Conservation (phyloP, 2,797 vertebrate species). For the Steatocranus sp. region DNA sequence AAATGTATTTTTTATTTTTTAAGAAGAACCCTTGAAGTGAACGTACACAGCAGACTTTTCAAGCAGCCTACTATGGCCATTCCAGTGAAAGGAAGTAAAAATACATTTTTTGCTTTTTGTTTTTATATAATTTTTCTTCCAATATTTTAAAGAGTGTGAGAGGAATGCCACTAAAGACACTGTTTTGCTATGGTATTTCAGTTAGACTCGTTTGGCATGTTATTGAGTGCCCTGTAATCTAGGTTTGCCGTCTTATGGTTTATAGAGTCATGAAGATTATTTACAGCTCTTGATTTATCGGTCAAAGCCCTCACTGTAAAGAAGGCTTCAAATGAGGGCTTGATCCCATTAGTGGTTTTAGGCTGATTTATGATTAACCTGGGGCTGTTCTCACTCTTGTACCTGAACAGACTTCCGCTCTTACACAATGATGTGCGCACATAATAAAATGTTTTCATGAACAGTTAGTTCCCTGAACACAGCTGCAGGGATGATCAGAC, state of each 20-base stretch:
- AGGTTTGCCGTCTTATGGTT: not conserved
- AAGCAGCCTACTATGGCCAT: conserved; percentile 9
- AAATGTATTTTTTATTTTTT: not conserved
- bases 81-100: conserved; percentile 60
- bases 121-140: fast-evolving
- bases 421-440: not conserved
- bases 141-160: not conserved
- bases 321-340: conserved; percentile 48
- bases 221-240: conserved; percentile 21
- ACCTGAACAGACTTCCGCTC: not conserved
- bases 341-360: conserved; percentile 51
- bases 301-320: conserved; percentile 38
- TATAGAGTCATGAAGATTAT: conserved; percentile 46
- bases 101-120: not conserved
- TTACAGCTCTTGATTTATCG: conserved; percentile 58
- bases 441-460: conserved; percentile 14
- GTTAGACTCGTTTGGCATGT: not conserved
- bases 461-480: not conserved
- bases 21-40: conserved; percentile 40
- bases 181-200: not conserved
- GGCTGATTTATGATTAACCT: conserved; percentile 41
- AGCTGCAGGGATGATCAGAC: not conserved
- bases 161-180: not conserved
- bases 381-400: conserved; percentile 4
- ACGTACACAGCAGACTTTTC: conserved; percentile 48